Evolutionary conservation across 1,140 invertebrate species (phyloP).

Genomic region (Hylaeus anthracinus): DNA sequence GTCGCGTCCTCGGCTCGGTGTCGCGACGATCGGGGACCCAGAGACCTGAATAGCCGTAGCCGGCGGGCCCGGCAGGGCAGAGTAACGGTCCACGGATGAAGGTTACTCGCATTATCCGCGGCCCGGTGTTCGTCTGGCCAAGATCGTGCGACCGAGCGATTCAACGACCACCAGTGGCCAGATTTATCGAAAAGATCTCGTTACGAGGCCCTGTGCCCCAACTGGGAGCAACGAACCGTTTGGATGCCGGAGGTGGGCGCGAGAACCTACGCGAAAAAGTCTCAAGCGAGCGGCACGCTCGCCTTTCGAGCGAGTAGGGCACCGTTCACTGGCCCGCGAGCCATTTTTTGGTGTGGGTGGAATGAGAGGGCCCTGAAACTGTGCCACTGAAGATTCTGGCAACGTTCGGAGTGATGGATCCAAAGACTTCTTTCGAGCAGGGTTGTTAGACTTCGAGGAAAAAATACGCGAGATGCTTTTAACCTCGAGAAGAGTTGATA

Average conservation of each 20-base stretch:
- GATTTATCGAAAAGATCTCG: neutral
- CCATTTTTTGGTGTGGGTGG: neutral
- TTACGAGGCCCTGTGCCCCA: too few relatives aligned
- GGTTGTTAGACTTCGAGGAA: too few relatives aligned
- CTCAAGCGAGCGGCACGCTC: too few relatives aligned
- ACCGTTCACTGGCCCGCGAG: neutral
- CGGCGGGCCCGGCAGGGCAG: slow-evolving; percentile 73
- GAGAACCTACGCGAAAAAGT: too few relatives aligned
- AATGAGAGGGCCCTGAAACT: too few relatives aligned
- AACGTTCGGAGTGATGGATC: too few relatives aligned
- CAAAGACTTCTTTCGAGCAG: too few relatives aligned
- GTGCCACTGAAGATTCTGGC: too few relatives aligned
- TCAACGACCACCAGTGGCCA: slow-evolving; percentile 10
- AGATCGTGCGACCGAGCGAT: slow-evolving; percentile 35
- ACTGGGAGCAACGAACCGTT: neutral
- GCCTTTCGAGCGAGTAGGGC: too few relatives aligned
- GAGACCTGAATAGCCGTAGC: slow-evolving; percentile 76
- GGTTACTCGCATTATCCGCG: slow-evolving; percentile 72
- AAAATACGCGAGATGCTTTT: too few relatives aligned
- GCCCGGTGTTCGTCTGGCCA: slow-evolving; percentile 55
- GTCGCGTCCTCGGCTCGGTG: slow-evolving; percentile 65
- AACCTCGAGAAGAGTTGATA: too few relatives aligned
- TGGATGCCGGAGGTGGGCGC: too few relatives aligned
- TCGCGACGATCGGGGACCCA: slow-evolving; percentile 72
- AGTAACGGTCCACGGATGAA: slow-evolving; percentile 76